Base-by-base conservation (phyloP, 1,140 invertebrate species). In the Semibalanus balanoides region DNA sequence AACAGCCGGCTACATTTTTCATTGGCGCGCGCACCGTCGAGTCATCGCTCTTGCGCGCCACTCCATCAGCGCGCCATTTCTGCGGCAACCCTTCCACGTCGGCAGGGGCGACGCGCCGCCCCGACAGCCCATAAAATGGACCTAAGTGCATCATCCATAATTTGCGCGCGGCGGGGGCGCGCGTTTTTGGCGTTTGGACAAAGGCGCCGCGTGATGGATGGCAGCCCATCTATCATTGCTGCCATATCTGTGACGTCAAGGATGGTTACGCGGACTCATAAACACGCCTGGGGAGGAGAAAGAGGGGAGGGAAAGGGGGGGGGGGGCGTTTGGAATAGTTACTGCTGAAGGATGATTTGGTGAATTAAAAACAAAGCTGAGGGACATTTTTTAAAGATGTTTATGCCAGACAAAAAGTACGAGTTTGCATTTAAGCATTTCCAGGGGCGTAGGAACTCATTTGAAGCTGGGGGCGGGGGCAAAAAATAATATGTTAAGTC, bases 141-240 rank as follows among this genome's bases (percentile, higher is more conserved):
- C 51, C 51, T 64, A 64, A 64, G 51, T 64, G 51, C 51, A 64
- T 64, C 51, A 64, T 64, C 51, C 51, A 64, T 64, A 64, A 64
- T 64, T 64, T 64, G 51, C 51, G 22, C 51, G 51, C 51, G 51
- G 51, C 51, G 51, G 51, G 51, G 51, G 22, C 51, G 51, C 51
- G 51, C 51, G 51, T 64, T 64, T 64, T 64, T 64, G 51, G 51
- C 51, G 22, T 64, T 64, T 64, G 51, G 51, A 64, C 51, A 64
- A 64, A 64, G 51, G 51, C 51, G 22, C 51, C 51, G 51, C 51
- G 14, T 64, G 51, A 64, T 64, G 51, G 51, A 64, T 64, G 51
- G 51, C 51, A 64, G 51, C 51, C 51, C 51, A 64, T 64, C 7
- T 64, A 64, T 64, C 51, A 64, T 25, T 64, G 51, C 51, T 64